These are phyloP conservation scores for Ranitomeya variabilis DNA, from an alignment of 2,113 vertebrate species.

Conservation along the genomic window DNA sequence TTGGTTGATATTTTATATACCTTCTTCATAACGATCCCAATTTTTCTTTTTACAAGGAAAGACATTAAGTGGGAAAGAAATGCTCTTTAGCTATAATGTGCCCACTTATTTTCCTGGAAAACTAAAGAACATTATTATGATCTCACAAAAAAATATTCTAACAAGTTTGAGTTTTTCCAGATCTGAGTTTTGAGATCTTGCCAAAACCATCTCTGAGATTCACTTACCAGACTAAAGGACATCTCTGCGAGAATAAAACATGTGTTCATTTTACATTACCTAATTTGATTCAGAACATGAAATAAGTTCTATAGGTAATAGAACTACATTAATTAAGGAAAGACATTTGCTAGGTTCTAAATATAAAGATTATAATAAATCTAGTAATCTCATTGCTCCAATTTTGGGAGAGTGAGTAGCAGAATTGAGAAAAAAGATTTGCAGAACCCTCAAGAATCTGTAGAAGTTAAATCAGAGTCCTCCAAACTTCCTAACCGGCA, in stretches of 20 bases:
- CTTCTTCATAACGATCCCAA: background rate
- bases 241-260: background rate
- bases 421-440: no score
- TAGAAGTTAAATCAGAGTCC: no score
- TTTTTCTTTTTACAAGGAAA: background rate
- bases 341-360: background rate
- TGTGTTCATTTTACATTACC: background rate
- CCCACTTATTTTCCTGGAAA: conserved; percentile 34
- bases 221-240: background rate
- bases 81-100: background rate
- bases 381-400: background rate
- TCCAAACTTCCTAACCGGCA: no score
- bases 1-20: background rate
- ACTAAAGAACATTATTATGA: conserved; percentile 24
- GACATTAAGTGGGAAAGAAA: background rate
- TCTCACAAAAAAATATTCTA: conserved; percentile 14
- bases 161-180: conserved; percentile 41
- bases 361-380: background rate
- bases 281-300: background rate
- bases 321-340: background rate
- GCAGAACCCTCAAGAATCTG: no score
- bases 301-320: background rate
- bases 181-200: conserved; percentile 16
- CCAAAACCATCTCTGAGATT: conserved; percentile 10
- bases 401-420: no score